A percentile compares a stretch with the other conserved stretches of the same genome.
Conservation (phyloP, 1,140 invertebrate genomes). For the Neelides sp. region DNA sequence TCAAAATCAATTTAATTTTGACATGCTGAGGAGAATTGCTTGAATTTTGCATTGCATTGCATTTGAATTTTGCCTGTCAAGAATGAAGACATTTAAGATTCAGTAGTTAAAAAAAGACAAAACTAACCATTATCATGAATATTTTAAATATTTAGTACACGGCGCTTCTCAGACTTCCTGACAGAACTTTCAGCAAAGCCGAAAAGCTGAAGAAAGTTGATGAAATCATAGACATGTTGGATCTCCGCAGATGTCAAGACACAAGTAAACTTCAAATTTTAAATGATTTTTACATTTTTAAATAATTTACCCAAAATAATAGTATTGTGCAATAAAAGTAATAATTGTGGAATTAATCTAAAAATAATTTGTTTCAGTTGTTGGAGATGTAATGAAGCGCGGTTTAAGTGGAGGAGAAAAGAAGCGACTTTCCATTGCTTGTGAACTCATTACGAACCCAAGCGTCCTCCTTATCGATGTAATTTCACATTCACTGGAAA, state of each 20-base stretch:
- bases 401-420: conserved; percentile 76
- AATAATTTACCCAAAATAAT: conserved; percentile 2
- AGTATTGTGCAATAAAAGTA: not conserved
- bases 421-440: conserved; percentile 74
- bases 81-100: conserved; percentile 11
- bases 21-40: too few species aligned
- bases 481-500: conserved; percentile 42
- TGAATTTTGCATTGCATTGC: too few species aligned
- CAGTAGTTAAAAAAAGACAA: not conserved
- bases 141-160: conserved; percentile 46
- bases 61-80: too few species aligned
- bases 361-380: conserved; percentile 42
- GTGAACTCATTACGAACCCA: conserved; percentile 74
- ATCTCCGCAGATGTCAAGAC: conserved; percentile 60
- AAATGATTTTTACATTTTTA: too few species aligned
- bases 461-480: conserved; percentile 72
- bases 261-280: conserved; percentile 48
- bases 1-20: not conserved
- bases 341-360: too few species aligned
- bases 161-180: conserved; percentile 58
- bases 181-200: conserved; percentile 49
- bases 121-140: not conserved
- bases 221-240: conserved; percentile 63
- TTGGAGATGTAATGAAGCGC: conserved; percentile 62
- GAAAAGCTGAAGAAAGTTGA: conserved; percentile 69